Evolutionary conservation across 2,797 vertebrate genomes (phyloP), one percentile per base, ranked within the genome.

Genomic region (Anabas testudineus): DNA sequence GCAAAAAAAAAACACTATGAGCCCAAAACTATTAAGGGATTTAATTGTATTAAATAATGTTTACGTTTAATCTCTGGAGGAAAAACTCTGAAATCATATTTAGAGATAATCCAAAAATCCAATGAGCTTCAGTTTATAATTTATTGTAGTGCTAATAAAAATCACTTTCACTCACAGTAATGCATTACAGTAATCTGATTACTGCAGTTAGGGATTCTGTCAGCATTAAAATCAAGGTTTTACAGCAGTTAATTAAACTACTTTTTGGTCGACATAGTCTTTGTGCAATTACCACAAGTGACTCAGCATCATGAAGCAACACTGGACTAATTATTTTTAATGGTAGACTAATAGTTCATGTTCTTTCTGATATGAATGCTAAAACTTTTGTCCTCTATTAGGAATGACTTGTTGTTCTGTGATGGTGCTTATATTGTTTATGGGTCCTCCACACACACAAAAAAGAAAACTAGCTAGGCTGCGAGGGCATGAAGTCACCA

Each of bases 311-410:
- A 13, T 0, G n/a, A 26, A 62, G 24, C 19, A 74, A 58, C 39
- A 24, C 10, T 42, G 26, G 42, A 57, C 34, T 71, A 58, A 68
- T 71, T 57, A 62, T 71, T 62, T 76, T 58, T 63, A 32, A 32
- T 32, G 30, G 8, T 32, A 32, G 30, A 32, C 30, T 46, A 37
- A 39, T 62, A 0, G 24, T 52, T 70, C 21, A 14, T 58, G 58
- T 34, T 62, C n/a, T 54, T 5, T 19, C 49, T 69, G n/a, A 28
- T 32, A 36, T 24, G 15, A 69, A n/a, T 13, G 57, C 16, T 16
- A 24, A 22, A 4, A 43, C 45, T 37, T 34, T 22, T 48, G 58
- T 18, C 34, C 15, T 36, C 21, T 22, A 16, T 24, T 2, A 26
- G 19, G 19, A 37, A 34, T 47, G 34, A 21, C 26, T 47, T 13